Evolutionary conservation across 2,888 invertebrate genomes (phyloP), one percentile per base, ranked within the genome.

Genomic region (Andrena praecox): DNA sequence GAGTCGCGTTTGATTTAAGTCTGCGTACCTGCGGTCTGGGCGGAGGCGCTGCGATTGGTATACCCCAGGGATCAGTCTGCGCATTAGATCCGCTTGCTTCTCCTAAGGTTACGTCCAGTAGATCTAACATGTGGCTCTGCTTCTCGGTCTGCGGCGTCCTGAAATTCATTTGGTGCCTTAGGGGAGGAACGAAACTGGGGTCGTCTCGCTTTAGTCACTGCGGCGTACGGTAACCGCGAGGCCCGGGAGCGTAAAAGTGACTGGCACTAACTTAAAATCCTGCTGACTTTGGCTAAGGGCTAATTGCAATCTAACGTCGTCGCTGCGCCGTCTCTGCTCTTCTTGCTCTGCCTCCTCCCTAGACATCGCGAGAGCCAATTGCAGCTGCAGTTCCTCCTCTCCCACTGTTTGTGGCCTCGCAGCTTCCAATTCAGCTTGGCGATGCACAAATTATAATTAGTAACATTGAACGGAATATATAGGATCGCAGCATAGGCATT

Each of bases 321-420:
- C 99, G 89, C 98, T 98, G 86, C 99, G 97, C 79, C 98, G 95
- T 93, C 98, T 96, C 88, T 98, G 97, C 94, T 99, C 98, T 94
- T 99, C 99, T 90, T 98, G 97, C 93, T 99, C 99, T 42, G 99
- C 99, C 95, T 99, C 99, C 94, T 99, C 99, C 84, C 99, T 96
- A 67, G 98, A 98, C 98, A 99, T 99, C 74, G 99, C 99, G 93
- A 99, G 95, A 66, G 99, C 99, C 92, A 99, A 95, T 95, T 99
- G 99, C 88, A 99, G 95, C 94, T 99, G 99, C 86, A 99, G 95
- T 94, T 99, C 99, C 94, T 99, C 99, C 94, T 99, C 99, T 3
- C 99, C 99, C 0, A 98, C 97, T 0, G 99, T 99, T 90, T 99
- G 97, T 4, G 99, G 99, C 77, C 99, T 96, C 67, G 99, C 99